These are phyloP conservation scores for Meloe dianella DNA, from an alignment of 2,888 invertebrate genomes.

Conservation along the genomic window DNA sequence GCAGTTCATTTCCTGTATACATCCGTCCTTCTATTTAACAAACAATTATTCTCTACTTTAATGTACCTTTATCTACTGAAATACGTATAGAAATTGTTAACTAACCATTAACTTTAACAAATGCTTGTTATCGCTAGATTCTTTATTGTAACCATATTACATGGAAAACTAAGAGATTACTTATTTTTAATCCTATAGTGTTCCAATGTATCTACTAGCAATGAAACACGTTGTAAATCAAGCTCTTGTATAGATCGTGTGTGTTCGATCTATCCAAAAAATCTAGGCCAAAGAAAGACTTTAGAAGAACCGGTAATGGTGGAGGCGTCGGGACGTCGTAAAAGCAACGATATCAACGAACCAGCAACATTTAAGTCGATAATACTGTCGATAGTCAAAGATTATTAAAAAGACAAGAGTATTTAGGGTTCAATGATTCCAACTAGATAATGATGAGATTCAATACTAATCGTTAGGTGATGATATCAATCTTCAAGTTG, in stretches of 20 bases:
- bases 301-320: slow-evolving; percentile 4
- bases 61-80: background rate
- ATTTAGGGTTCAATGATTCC: background rate
- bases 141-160: background rate
- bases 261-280: background rate
- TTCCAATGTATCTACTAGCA: background rate
- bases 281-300: background rate
- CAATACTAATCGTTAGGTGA: background rate
- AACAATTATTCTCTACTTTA: background rate
- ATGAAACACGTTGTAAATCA: background rate
- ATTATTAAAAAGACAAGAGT: background rate
- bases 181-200: background rate
- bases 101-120: background rate
- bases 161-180: background rate
- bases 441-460: background rate
- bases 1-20: background rate
- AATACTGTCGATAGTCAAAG: background rate
- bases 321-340: slow-evolving; percentile 19
- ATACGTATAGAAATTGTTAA: background rate
- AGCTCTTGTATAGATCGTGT: background rate
- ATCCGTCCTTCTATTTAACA: background rate
- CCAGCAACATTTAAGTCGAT: background rate
- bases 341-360: slow-evolving; percentile 20
- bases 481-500: background rate
- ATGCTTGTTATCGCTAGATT: background rate